phyloP scores from a whole-genome alignment of 1,140 invertebrate genomes.

The Orchestia grillus region DNA sequence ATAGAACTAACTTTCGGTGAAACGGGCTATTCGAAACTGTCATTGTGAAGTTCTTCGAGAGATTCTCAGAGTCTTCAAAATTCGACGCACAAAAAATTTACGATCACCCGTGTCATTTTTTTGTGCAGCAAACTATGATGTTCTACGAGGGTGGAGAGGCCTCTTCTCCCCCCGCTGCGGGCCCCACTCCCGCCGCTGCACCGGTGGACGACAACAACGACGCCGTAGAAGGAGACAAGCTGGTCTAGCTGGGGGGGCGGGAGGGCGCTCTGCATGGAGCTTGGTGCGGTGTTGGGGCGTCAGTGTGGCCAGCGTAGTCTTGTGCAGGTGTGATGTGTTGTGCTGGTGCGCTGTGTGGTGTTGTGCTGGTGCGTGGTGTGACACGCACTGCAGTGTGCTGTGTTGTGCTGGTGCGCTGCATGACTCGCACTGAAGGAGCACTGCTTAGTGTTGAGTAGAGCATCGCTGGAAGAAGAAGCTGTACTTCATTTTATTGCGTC shows the following conservation, averaged over 20 bases:
- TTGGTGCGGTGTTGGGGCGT: background rate
- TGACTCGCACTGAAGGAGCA: too few relatives aligned
- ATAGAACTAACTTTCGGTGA: background rate
- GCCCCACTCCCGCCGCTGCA: background rate
- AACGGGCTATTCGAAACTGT: background rate
- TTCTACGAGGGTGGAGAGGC: slow-evolving; percentile 24
- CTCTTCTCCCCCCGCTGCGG: background rate
- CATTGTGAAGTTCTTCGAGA: background rate
- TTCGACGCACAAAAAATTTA: background rate
- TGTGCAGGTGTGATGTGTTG: background rate
- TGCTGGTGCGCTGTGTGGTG: background rate
- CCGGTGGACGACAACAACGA: background rate
- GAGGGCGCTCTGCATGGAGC: background rate
- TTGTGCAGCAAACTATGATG: slow-evolving; percentile 36
- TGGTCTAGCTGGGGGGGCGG: background rate
- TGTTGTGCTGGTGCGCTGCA: too few relatives aligned
- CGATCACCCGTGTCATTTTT: background rate
- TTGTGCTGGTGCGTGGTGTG: too few relatives aligned
- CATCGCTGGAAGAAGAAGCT: background rate
- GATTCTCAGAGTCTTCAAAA: background rate
- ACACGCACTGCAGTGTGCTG: too few relatives aligned
- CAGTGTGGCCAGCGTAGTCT: background rate
- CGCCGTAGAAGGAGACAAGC: background rate
- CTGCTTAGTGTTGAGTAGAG: background rate
- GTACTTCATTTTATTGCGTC: too few relatives aligned